Base-by-base conservation (phyloP, 2,113 vertebrate genomes). In the Morone chrysops region DNA sequence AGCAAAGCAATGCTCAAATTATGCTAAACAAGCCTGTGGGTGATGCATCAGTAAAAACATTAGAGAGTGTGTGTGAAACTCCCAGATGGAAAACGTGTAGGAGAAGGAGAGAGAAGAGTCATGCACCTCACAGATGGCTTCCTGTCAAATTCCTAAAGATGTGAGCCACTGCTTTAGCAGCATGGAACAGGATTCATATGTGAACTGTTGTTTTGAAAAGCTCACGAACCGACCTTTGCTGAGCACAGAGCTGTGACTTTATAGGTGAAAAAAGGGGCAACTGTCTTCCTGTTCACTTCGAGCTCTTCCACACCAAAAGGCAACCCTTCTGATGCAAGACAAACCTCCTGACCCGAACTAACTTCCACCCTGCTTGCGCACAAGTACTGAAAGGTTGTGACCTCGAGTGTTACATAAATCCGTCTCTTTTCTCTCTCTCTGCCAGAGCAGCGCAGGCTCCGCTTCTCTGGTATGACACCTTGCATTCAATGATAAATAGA, bases 401-500 rank as follows among this genome's bases (percentile, higher is more conserved):
- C 83, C 84, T 76, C 1, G 2, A 56, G 54, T 47, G 78, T 92
- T 88, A 75, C 83, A 82, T 87, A 86, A 87, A 85, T 72, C 79
- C 38, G 36, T 38, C 65, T 62, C 41, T 63, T n/a, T 75, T 84
- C 48, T 73, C 50, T 51, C 57, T 40, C 43, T 53, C 48, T 56
- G 36, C n/a, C 65, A 65, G 59, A 60, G 36, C 13, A 0, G 18
- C 38, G 41, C 75, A 61, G 60, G 31, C 79, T 86, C 65, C 73
- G 65, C 83, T 90, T 81, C 79, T 22, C 72, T 85, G 80, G 72
- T 20, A 82, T 75, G 83, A 87, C 88, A 88, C 75, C 83, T 85
- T 84, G 54, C 43, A 80, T 83, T 78, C 78, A 81, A 62, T 31
- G 69, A 85, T 87, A 88, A 90, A 88, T 70, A 75, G 71, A 51